A percentile compares a stretch with the other conserved stretches of the same genome.
phyloP scores from a whole-genome alignment of 1,140 invertebrate species.

The Babylonia areolata region DNA sequence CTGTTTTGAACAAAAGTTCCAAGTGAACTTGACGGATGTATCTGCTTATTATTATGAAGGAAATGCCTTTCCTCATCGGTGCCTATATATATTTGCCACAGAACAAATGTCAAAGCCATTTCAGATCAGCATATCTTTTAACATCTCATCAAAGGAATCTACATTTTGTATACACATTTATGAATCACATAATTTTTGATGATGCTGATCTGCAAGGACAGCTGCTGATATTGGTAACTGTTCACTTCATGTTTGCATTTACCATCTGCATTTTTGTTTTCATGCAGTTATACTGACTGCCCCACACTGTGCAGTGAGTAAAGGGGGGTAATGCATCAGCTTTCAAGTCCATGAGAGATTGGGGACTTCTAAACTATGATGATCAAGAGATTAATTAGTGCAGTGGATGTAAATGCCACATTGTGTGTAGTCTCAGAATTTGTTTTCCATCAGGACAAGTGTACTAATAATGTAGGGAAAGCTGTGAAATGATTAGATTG shows the following conservation, averaged over 20 bases:
- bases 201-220: background rate
- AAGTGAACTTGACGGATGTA: background rate
- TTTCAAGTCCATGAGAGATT: too few relatives aligned
- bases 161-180: background rate
- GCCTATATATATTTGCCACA: background rate
- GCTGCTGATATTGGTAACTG: background rate
- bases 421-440: background rate
- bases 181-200: background rate
- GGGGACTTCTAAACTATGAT: too few relatives aligned
- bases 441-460: background rate
- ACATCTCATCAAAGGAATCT: background rate
- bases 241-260: background rate
- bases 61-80: background rate
- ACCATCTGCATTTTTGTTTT: background rate
- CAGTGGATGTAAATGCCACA: background rate
- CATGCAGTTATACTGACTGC: background rate
- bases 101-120: background rate
- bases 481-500: background rate
- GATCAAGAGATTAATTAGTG: background rate
- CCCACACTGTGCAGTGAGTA: background rate
- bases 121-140: background rate
- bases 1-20: background rate
- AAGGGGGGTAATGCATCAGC: background rate
- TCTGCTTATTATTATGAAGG: background rate
- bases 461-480: background rate